Conservation (phyloP, 2,797 vertebrate species). For the Alosa sapidissima region DNA sequence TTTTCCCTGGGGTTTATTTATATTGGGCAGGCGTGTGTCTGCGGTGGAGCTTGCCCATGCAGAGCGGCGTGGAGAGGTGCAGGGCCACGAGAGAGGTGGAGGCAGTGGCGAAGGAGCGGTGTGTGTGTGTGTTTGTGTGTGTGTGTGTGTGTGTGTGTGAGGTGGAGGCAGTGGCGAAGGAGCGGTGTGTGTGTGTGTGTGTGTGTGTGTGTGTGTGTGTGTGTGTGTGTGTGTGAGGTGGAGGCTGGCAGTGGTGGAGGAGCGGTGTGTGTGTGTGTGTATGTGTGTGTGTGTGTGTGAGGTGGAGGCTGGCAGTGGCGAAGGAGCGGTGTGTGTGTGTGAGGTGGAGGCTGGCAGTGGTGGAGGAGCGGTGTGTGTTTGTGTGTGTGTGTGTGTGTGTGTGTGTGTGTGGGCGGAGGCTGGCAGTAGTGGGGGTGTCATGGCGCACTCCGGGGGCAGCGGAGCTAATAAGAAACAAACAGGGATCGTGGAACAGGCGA, state of each 20-base stretch:
- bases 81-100: background rate
- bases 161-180: background rate
- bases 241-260: background rate
- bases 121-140: slow-evolving; percentile 13
- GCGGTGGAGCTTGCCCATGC: background rate
- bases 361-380: background rate
- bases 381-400: slow-evolving; percentile 16
- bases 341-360: too few species aligned
- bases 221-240: slow-evolving; percentile 9
- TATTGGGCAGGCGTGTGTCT: background rate
- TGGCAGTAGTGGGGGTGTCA: background rate
- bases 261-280: background rate
- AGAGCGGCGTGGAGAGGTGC: background rate
- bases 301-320: background rate
- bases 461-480: slow-evolving; percentile 12
- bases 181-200: background rate
- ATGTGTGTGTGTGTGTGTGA: slow-evolving; percentile 14
- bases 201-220: slow-evolving; percentile 17
- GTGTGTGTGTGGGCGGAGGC: background rate
- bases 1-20: background rate
- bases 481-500: background rate
- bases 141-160: slow-evolving; percentile 13
- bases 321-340: too few species aligned
- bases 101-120: background rate
- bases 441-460: background rate